Conservation (phyloP, 1,140 invertebrate species). For the Nymphalis io region DNA sequence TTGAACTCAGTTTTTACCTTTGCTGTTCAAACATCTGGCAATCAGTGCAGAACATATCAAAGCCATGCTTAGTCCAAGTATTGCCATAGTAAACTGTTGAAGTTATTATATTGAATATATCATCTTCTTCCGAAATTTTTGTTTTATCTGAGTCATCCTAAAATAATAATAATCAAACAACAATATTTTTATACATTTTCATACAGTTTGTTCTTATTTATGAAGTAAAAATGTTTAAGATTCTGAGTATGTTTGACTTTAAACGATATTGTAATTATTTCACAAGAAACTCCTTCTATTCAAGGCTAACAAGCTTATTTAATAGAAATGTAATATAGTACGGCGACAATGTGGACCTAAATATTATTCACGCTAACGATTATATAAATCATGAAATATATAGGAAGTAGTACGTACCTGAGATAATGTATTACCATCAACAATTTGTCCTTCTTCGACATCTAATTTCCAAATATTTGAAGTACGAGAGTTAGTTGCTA, state of each 20-base stretch:
- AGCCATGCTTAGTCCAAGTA: slow-evolving; percentile 83
- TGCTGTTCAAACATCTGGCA: slow-evolving; percentile 80
- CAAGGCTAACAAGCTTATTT: slow-evolving; percentile 56
- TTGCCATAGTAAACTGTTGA: slow-evolving; percentile 84
- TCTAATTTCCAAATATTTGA: slow-evolving; percentile 88
- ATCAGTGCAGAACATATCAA: slow-evolving; percentile 81
- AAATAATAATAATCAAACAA: slow-evolving; percentile 18
- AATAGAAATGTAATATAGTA: slow-evolving; percentile 38
- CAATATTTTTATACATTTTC: too few species aligned
- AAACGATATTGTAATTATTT: slow-evolving; percentile 1
- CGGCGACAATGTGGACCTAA: slow-evolving; percentile 20
- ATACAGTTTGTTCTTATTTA: background rate
- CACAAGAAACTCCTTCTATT: slow-evolving; percentile 25
- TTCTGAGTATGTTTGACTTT: background rate
- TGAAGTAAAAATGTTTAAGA: background rate
- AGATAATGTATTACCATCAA: slow-evolving; percentile 81
- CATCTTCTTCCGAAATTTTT: slow-evolving; percentile 80
- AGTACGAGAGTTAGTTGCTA: slow-evolving; percentile 86
- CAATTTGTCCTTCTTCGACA: slow-evolving; percentile 84
- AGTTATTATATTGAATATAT: slow-evolving; percentile 84
- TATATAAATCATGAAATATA: slow-evolving; percentile 59
- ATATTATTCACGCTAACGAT: slow-evolving; percentile 40
- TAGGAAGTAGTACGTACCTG: slow-evolving; percentile 51
- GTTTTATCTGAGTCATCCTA: slow-evolving; percentile 71
- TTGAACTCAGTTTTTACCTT: too few species aligned